Evolutionary conservation across 1,140 invertebrate species (phyloP), one percentile per base, ranked within the genome.

Genomic region (Sarcophaga peregrina): DNA sequence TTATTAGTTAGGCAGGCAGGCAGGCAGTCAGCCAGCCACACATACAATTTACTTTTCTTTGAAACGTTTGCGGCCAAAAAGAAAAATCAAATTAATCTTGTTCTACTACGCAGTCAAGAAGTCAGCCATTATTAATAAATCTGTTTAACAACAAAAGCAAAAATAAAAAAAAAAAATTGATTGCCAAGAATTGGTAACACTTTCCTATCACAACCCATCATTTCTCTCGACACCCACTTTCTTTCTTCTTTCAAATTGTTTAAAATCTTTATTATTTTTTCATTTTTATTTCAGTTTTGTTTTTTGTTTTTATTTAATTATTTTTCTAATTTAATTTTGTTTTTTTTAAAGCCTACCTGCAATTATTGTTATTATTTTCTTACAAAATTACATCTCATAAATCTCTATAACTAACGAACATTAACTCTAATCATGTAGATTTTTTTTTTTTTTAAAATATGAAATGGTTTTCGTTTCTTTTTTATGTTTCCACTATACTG

Each of bases 161-260:
- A n/a, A n/a, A n/a, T n/a, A n/a, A n/a, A n/a, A n/a, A n/a, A n/a
- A n/a, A n/a, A n/a, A n/a, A n/a, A 45, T 74, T 78, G 46, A 10
- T 78, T 48, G 75, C 20, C 20, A 20, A 25, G 54, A 78, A 78
- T 52, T 52, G 75, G 75, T 78, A 78, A 78, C 75, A 78, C 75
- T 78, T 78, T 78, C 75, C 50, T 50, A 47, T 17, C 47, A 37
- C 25, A 37, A 37, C 25, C 20, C 37, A 50, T 15, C 75, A 11
- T 78, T 78, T 78, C 75, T 52, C 75, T 45, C 47, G 50, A 78
- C 75, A 78, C 75, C 75, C 75, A 78, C 75, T 78, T 78, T 78
- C 75, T 78, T 78, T 47, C 50, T 78, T 50, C 20, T 72, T 72
- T 72, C 17, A 37, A 37, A 37, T 37, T 37, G 25, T 37, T 37